Percentiles rank a stretch among this genome's conserved stretches.
Evolutionary conservation across 2,113 vertebrate species (phyloP).

Genomic region (Theropithecus gelada): DNA sequence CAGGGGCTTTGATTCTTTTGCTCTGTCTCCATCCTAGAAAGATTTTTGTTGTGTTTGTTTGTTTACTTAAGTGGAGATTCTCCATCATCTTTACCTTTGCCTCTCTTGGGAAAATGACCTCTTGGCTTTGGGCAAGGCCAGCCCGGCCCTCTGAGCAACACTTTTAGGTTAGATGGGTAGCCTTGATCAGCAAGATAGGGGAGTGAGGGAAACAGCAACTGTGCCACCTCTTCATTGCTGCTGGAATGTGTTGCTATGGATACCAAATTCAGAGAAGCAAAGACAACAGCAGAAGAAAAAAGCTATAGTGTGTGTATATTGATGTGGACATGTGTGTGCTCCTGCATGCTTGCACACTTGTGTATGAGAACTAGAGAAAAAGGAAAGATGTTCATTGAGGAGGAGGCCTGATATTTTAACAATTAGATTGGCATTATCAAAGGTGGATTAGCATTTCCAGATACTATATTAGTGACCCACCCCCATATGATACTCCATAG

Average conservation of each 20-base stretch:
- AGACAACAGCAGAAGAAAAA: background rate
- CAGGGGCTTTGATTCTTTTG: background rate
- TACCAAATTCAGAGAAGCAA: conserved; percentile 15
- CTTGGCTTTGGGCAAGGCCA: background rate
- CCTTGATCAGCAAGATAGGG: background rate
- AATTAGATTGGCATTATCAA: background rate
- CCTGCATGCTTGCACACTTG: background rate
- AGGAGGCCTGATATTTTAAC: background rate
- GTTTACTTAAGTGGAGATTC: background rate
- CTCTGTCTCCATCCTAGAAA: background rate
- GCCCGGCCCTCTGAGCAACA: background rate
- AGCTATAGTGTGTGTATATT: background rate
- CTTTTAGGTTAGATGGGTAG: background rate
- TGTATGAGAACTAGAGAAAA: background rate
- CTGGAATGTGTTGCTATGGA: conserved; percentile 17
- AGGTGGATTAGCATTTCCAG: background rate
- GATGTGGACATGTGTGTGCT: background rate
- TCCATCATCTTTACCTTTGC: background rate
- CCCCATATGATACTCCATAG: background rate
- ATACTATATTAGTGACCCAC: background rate
- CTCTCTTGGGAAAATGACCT: background rate
- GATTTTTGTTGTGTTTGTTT: background rate
- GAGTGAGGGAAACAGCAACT: background rate
- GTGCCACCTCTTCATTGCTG: background rate
- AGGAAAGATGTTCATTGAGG: background rate